Evolutionary conservation across 2,797 vertebrate genomes (phyloP).

Genomic region (Corythornis leucogaster): DNA sequence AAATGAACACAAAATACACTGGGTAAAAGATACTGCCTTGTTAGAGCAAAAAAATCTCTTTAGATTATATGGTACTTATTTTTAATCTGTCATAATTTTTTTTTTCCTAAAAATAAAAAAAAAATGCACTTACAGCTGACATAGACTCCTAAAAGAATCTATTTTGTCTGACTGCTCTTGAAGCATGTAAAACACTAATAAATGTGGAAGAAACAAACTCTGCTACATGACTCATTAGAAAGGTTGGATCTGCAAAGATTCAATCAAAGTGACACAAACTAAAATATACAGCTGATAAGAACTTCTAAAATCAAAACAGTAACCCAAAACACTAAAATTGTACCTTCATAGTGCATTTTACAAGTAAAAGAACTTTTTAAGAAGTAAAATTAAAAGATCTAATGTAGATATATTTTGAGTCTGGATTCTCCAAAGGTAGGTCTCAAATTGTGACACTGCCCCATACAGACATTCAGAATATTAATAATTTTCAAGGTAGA

Average conservation of each 20-base stretch:
- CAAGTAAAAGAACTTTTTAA: neutral
- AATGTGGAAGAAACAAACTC: neutral
- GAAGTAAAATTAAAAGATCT: neutral
- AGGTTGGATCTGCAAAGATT: neutral
- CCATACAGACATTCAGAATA: neutral
- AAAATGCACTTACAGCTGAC: neutral
- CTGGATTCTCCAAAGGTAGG: neutral
- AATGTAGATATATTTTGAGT: neutral
- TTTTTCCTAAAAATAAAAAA: neutral
- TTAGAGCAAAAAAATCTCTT: neutral
- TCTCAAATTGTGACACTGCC: neutral
- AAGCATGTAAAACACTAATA: neutral
- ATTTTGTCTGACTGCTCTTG: neutral
- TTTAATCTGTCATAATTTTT: neutral
- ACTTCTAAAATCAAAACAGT: neutral
- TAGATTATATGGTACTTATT: neutral
- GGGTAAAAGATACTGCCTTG: neutral
- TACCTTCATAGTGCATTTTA: neutral
- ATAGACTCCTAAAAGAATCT: neutral
- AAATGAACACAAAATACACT: neutral
- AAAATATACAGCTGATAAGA: neutral
- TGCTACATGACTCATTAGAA: neutral
- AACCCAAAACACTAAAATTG: neutral
- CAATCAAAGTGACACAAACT: neutral
- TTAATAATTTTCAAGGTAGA: constrained; percentile 5